phyloP scores from a whole-genome alignment of 1,140 invertebrate species.

The Papilio polyxenes region DNA sequence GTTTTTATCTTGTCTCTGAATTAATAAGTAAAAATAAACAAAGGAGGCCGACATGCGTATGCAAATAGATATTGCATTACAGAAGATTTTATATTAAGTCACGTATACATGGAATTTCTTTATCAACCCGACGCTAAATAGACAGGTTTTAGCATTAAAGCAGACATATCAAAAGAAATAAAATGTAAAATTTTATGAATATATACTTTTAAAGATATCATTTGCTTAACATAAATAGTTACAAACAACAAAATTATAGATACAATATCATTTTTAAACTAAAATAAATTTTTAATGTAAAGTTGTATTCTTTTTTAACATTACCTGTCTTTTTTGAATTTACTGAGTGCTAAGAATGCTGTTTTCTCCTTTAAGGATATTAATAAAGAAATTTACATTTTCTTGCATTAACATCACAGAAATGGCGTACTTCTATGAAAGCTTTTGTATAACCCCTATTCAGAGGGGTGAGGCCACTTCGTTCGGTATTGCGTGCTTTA shows the following conservation, averaged over 20 bases:
- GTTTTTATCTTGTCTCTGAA: neutral
- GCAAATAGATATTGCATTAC: conserved; percentile 24
- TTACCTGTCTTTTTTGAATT: neutral
- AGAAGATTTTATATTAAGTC: conserved; percentile 19
- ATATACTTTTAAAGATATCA: conserved; percentile 5
- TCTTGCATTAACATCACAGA: conserved; percentile 54
- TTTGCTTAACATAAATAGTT: conserved; percentile 29
- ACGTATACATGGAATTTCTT: conserved; percentile 28
- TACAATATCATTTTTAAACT: neutral
- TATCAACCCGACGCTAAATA: conserved; percentile 26
- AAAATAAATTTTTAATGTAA: neutral
- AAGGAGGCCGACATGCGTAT: neutral
- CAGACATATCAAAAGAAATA: conserved; percentile 30
- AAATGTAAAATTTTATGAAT: conserved; percentile 15
- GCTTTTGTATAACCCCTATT: conserved; percentile 42
- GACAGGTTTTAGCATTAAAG: conserved; percentile 33
- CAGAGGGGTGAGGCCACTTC: conserved; percentile 41
- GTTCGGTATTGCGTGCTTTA: conserved; percentile 39
- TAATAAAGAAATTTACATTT: conserved; percentile 56
- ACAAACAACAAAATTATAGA: neutral
- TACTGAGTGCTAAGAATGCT: conserved; percentile 14
- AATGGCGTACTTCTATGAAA: conserved; percentile 43
- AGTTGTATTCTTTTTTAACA: conserved; percentile 14
- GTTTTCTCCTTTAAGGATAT: conserved; percentile 40
- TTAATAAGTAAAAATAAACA: neutral